Evolutionary conservation across 2,888 invertebrate species (phyloP).

Genomic region (Drosophila quasianomalipes): DNA sequence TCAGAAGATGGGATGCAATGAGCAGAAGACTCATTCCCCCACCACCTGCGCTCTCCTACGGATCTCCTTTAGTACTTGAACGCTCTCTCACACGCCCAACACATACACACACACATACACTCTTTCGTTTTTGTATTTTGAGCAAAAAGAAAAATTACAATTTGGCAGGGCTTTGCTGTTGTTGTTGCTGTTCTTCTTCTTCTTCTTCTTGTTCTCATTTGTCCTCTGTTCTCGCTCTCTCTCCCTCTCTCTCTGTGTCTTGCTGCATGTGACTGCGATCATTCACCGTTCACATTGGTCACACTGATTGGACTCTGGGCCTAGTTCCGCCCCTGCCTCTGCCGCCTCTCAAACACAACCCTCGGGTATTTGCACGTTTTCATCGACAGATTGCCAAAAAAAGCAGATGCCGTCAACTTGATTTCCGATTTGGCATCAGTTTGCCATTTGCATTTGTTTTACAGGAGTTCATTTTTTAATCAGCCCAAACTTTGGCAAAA

Average conservation of each 20-base stretch:
- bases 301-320: constrained; percentile 39
- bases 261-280: constrained; percentile 39
- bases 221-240: constrained; percentile 11
- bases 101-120: constrained; percentile 11
- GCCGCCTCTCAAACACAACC: neutral
- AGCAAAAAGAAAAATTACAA: constrained; percentile 53
- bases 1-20: constrained; percentile 42
- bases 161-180: constrained; percentile 40
- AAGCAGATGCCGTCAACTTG: constrained; percentile 16
- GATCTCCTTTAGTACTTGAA: neutral
- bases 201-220: constrained; percentile 12
- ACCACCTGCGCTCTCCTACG: neutral
- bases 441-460: neutral
- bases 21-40: constrained; percentile 4
- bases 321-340: constrained; percentile 6
- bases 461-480: neutral
- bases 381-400: constrained; percentile 40
- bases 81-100: constrained; percentile 11
- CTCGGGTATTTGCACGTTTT: constrained; percentile 19
- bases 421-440: constrained; percentile 39
- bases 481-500: neutral
- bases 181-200: neutral
- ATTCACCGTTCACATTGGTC: constrained; percentile 33
- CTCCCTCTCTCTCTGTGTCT: neutral
- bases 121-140: neutral